Base-by-base conservation (phyloP, 1,140 invertebrate species). In the Philopotamus ludificatus region DNA sequence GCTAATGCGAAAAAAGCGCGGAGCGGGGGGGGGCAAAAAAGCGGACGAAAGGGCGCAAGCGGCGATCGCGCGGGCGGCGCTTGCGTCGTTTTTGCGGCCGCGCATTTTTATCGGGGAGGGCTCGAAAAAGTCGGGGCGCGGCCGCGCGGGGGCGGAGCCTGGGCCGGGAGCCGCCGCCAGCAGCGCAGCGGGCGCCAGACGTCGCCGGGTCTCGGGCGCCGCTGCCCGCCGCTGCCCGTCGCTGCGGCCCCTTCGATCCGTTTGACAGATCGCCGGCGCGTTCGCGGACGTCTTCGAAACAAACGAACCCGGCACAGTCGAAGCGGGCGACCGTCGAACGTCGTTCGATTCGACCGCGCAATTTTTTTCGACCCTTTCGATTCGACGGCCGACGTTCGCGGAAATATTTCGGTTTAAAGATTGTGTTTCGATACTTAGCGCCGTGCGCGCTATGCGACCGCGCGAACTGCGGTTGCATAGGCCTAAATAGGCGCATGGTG, bases 1-100 rank as follows among this genome's bases (percentile, higher is more conserved):
- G 42, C 45, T 66, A 70, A 70, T 70, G n/a, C n/a, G 51, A 65
- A 69, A 68, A 68, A 65, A 50, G 12, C 28, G 25, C 12, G 45
- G 10, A 59, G n/a, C n/a, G 61, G 61, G 63, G 20, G 41, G 18
- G 20, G 21, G 20, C 26, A 7, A 20, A 53, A 53, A 53, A 15
- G 18, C 28, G 26, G 20, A 3, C 25, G 12, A 51, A 62, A 62
- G 7, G 45, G 1, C 28, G 41, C 16, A 62, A 60, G 62, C 16
- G 21, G 34, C 49, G 22, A 23, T 1, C 8, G 47, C 1, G 25
- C 45, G 16, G 44, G n/a, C 18, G n/a, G 57, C 22, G 57, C 1
- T 8, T n/a, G 26, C 26, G 12, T 49, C 15, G 39, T 45, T 20
- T 42, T 44, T 59, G 8, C 4, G 8, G 45, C 8, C 20, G 45